These are phyloP conservation scores for Intellagama lesueurii DNA, from an alignment of 2,797 vertebrate genomes.

Conservation along the genomic window DNA sequence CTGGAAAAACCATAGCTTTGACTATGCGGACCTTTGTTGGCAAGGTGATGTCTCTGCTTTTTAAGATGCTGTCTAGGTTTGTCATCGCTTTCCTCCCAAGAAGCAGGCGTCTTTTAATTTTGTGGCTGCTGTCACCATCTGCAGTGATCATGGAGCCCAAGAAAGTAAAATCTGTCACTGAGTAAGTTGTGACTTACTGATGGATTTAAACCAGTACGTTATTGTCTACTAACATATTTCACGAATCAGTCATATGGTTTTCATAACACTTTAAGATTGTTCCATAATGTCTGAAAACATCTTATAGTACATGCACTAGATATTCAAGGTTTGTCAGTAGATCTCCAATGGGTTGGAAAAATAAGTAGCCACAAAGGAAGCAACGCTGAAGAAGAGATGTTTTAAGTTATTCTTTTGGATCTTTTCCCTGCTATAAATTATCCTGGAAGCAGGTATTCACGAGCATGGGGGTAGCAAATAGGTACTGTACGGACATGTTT, in stretches of 20 bases:
- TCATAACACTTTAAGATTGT: not conserved
- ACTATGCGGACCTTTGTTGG: too few species aligned
- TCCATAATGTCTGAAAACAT: conserved; percentile 1
- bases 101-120: too few species aligned
- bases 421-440: not conserved
- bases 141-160: too few species aligned
- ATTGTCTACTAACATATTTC: not conserved
- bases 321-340: not conserved
- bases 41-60: too few species aligned
- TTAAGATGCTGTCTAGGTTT: too few species aligned
- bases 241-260: not conserved
- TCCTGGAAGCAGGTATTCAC: not conserved
- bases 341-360: not conserved
- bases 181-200: too few species aligned
- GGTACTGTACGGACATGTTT: not conserved
- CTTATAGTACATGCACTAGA: not conserved
- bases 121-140: too few species aligned
- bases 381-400: not conserved
- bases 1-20: too few species aligned
- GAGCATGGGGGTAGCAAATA: not conserved
- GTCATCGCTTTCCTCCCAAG: too few species aligned
- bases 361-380: not conserved
- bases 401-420: not conserved
- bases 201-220: not conserved
- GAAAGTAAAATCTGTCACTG: too few species aligned